These are phyloP conservation scores for Metallyticus violacea DNA, from an alignment of 2,888 invertebrate species.

Conservation along the genomic window DNA sequence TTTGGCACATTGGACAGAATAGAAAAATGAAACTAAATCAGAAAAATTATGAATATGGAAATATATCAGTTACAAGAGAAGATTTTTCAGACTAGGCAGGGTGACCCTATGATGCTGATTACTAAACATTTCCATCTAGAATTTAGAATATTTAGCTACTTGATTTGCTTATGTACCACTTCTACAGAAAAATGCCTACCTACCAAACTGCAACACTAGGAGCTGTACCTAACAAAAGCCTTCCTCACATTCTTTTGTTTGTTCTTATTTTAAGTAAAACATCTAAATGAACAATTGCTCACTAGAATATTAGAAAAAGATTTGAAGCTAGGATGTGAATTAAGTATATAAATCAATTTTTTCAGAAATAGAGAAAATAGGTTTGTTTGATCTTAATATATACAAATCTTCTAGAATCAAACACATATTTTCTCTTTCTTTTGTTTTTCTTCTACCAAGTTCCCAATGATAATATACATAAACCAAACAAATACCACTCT, in stretches of 20 bases:
- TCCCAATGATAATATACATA: neutral
- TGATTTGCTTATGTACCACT: neutral
- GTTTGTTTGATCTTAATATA: neutral
- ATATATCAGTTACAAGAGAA: neutral
- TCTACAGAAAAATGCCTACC: neutral
- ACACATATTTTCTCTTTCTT: neutral
- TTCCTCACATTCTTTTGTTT: neutral
- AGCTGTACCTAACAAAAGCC: neutral
- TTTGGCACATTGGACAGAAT: slow-evolving; percentile 26
- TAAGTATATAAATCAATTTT: neutral
- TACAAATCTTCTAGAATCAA: neutral
- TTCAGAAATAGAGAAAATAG: neutral
- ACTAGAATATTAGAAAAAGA: neutral
- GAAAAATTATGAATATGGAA: neutral
- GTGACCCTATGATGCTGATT: neutral
- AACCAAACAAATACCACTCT: too few relatives aligned
- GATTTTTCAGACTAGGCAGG: neutral
- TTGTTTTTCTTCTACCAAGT: neutral
- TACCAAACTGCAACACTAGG: neutral
- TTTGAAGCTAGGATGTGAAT: neutral
- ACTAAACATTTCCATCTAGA: neutral
- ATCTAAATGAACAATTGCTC: neutral
- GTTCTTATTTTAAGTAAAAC: neutral
- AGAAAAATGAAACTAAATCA: slow-evolving; percentile 2
- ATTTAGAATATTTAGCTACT: slow-evolving; percentile 6